phyloP scores from a whole-genome alignment of 2,797 vertebrate species.

The Diplodus sargus region DNA sequence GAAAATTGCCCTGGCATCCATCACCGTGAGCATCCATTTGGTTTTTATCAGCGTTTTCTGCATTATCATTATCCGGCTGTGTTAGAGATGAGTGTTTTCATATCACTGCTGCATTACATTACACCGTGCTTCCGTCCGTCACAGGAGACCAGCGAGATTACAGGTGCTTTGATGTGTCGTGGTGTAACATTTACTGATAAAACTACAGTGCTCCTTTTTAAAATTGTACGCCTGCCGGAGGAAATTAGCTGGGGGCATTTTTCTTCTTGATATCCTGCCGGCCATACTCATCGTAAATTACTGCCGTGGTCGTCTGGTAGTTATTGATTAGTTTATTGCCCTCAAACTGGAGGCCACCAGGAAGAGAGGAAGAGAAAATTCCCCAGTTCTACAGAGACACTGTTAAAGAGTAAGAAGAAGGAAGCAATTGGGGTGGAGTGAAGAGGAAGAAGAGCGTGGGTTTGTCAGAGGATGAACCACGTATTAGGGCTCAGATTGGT shows the following conservation, averaged over 20 bases:
- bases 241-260: background rate
- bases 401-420: background rate
- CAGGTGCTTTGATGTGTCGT: background rate
- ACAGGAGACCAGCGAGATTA: conserved; percentile 7
- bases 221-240: background rate
- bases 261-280: background rate
- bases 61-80: conserved; percentile 19
- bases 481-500: conserved; percentile 15
- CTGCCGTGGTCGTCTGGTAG: background rate
- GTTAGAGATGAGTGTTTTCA: conserved; percentile 30
- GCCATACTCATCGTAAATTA: background rate
- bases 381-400: background rate
- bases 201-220: background rate
- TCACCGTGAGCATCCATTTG: conserved; percentile 25
- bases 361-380: background rate
- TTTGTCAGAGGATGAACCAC: conserved; percentile 4
- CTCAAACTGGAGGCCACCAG: background rate
- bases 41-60: conserved; percentile 28
- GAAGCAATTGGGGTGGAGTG: background rate
- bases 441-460: background rate
- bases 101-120: conserved; percentile 26
- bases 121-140: conserved; percentile 19
- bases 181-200: background rate
- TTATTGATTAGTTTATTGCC: background rate
- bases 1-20: conserved; percentile 12